Evolutionary conservation across 2,888 invertebrate species (phyloP).

Genomic region (Caenorhabditis doughertyi): DNA sequence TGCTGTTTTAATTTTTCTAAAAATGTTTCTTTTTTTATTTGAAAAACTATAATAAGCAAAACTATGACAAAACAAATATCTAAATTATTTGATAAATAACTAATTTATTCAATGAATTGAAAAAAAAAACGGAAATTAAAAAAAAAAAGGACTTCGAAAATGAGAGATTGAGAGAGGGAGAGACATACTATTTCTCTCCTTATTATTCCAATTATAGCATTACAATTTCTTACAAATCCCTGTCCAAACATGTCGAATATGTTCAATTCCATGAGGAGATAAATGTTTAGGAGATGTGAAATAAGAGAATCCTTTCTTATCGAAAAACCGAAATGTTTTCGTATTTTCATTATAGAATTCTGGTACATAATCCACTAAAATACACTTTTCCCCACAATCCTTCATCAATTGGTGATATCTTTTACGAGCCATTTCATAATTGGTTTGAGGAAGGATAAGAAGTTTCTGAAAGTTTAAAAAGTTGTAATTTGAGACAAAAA

Average conservation of each 20-base stretch:
- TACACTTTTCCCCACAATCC: constrained; percentile 42
- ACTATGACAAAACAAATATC: too few species aligned
- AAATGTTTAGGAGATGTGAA: constrained; percentile 23
- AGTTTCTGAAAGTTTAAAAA: not conserved
- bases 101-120: too few species aligned
- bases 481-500: not conserved
- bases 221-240: constrained; percentile 47
- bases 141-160: not conserved
- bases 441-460: not conserved
- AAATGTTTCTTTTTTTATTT: too few species aligned
- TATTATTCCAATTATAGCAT: too few species aligned
- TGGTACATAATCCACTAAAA: constrained; percentile 32
- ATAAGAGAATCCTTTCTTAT: constrained; percentile 41
- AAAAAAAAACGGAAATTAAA: not conserved
- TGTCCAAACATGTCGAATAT: constrained; percentile 49
- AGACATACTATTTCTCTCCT: too few species aligned
- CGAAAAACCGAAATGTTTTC: constrained; percentile 47
- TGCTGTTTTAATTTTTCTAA: too few species aligned
- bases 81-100: too few species aligned
- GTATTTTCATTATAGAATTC: constrained; percentile 43
- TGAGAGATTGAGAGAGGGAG: too few species aligned
- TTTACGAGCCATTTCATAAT: constrained; percentile 22
- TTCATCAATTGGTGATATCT: constrained; percentile 31
- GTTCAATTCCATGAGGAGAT: constrained; percentile 50
- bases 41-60: too few species aligned